phyloP scores from a whole-genome alignment of 2,888 invertebrate genomes.

The Cerastis rubricosa region DNA sequence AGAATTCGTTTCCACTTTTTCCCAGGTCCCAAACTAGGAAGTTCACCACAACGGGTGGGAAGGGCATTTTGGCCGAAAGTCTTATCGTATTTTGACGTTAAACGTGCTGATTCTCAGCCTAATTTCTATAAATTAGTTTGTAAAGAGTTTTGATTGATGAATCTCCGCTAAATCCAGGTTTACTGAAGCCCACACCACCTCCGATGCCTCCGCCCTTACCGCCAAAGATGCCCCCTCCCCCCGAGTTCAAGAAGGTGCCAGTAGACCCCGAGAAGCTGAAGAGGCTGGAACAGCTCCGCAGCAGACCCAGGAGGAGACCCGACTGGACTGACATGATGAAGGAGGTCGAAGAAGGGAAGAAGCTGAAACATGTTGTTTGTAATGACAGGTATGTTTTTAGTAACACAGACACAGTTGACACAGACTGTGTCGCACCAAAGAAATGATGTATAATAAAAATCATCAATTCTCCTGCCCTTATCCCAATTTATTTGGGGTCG shows the following conservation, averaged over 20 bases:
- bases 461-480: no score
- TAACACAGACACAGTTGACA: neutral
- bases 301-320: slow-evolving; percentile 95
- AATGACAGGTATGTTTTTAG: slow-evolving; percentile 91
- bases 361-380: slow-evolving; percentile 95
- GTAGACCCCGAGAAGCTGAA: slow-evolving; percentile 91
- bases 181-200: slow-evolving; percentile 89
- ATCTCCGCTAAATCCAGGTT: slow-evolving; percentile 72
- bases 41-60: no score
- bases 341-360: slow-evolving; percentile 95
- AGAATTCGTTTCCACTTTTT: neutral
- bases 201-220: slow-evolving; percentile 94
- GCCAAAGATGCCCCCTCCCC: slow-evolving; percentile 92
- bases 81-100: neutral
- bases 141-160: neutral
- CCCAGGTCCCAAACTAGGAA: no score
- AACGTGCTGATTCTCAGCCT: neutral
- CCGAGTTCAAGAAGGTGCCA: slow-evolving; percentile 91
- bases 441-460: no score
- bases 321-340: slow-evolving; percentile 98
- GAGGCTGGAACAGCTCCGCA: slow-evolving; percentile 93
- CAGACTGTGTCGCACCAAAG: neutral
- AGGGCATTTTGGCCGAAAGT: neutral
- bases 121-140: neutral
- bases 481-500: no score